Evolutionary conservation across 2,888 invertebrate species (phyloP), one percentile per base, ranked within the genome.

Genomic region (Heliconius charithonia): DNA sequence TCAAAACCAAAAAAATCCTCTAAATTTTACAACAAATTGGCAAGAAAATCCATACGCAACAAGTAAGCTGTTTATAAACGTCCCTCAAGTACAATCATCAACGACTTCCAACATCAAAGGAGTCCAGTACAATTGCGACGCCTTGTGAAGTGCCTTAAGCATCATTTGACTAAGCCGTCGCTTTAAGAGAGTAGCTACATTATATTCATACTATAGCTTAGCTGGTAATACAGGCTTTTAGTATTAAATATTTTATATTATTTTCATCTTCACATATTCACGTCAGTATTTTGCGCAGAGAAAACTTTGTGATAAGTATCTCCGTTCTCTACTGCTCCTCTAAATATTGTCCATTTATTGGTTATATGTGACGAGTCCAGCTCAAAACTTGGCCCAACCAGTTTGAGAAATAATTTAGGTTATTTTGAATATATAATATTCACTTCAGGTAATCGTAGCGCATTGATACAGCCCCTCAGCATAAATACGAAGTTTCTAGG

Each of bases 1-100:
- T 0, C 1, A 51, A 22, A 51, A 51, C 19, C 4, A 7, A 19
- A 51, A n/a, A 51, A 51, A 22, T 19, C 45, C 16, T 4, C 67
- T 41, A 25, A 6, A 69, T 25, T 41, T 41, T 41, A 37, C 3
- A 37, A 67, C 3, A 67, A 67, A 37, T n/a, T n/a, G 6, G 6
- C n/a, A 67, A 41, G 41, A 25, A 59, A 59, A 59, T 32, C 59
- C 56, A 22, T 16, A 25, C 59, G 72, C 72, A 72, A 72, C 72
- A 72, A 59, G 72, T 72, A 72, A 72, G 72, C 32, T 59, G 59
- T 72, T 72, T n/a, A 37, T 37, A 72, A 72, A 72, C 59, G 72
- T 72, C 59, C 72, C 32, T 25, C 56, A 72, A 72, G 72, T 59
- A 72, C 72, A 72, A 72, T 72, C 71, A 71, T 56, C 72, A 72